A percentile compares a stretch with the other conserved stretches of the same genome.
Evolutionary conservation across 2,888 invertebrate genomes (phyloP).

Genomic region (Dolichopus griseipennis): DNA sequence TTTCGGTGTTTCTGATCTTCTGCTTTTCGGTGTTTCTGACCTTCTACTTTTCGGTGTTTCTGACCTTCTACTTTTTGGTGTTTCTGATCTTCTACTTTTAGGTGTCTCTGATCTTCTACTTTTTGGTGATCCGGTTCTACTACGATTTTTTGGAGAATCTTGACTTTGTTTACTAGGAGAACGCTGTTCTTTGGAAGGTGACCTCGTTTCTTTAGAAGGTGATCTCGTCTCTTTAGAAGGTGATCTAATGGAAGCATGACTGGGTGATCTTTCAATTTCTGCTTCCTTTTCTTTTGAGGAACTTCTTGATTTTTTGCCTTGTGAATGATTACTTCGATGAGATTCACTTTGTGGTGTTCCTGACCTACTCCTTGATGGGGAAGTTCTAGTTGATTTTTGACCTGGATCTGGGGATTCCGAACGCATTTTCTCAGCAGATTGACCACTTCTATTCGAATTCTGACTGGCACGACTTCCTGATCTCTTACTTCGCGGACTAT

Average conservation of each 20-base stretch:
- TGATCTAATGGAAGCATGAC: slow-evolving; percentile 13
- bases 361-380: slow-evolving; percentile 18
- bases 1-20: background rate
- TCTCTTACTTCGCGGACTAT: slow-evolving; percentile 19
- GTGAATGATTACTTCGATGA: slow-evolving; percentile 14
- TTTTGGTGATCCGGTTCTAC: slow-evolving; percentile 10
- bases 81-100: background rate
- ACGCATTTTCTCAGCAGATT: slow-evolving; percentile 26
- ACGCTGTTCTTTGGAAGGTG: slow-evolving; percentile 16
- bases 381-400: slow-evolving; percentile 22
- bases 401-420: slow-evolving; percentile 24
- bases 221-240: too few species aligned
- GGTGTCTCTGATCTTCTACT: background rate
- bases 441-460: slow-evolving; percentile 33
- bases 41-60: background rate
- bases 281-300: background rate
- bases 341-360: slow-evolving; percentile 16
- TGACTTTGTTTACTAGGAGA: slow-evolving; percentile 18
- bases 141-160: slow-evolving; percentile 19
- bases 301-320: slow-evolving; percentile 17
- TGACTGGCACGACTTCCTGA: slow-evolving; percentile 22
- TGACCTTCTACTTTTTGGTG: background rate
- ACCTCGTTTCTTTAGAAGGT: slow-evolving; percentile 10
- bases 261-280: background rate
- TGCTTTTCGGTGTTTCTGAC: background rate